Evolutionary conservation across 2,888 invertebrate genomes (phyloP).

Genomic region (Stenurella melanura): DNA sequence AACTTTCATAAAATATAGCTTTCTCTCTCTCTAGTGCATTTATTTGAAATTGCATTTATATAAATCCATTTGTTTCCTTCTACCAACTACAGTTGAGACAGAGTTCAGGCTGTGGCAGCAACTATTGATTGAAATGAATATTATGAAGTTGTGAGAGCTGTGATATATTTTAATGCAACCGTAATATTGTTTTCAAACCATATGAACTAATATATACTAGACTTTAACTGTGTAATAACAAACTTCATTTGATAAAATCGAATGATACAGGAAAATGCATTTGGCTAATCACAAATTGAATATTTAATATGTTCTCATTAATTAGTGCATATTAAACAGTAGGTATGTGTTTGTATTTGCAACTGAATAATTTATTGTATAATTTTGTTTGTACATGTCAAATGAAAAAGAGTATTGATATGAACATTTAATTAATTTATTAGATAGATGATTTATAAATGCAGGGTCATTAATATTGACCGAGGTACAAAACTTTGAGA

Average conservation of each 20-base stretch:
- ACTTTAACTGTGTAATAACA: neutral
- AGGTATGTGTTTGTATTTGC: constrained; percentile 11
- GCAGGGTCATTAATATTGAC: no score
- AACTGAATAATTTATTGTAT: constrained; percentile 23
- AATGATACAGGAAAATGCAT: neutral
- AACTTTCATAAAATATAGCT: no score
- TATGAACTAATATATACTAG: neutral
- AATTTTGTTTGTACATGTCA: constrained; percentile 2
- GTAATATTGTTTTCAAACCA: neutral
- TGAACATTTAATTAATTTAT: no score
- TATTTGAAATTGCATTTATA: no score
- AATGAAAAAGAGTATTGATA: no score
- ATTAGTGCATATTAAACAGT: constrained; percentile 8
- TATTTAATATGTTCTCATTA: constrained; percentile 12
- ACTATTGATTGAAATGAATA: neutral
- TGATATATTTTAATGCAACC: neutral
- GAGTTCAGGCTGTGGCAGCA: neutral
- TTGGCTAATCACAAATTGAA: constrained; percentile 7
- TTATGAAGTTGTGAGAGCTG: neutral
- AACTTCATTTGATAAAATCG: neutral
- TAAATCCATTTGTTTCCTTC: neutral
- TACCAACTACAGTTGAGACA: neutral
- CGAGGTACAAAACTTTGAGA: no score
- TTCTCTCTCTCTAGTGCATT: no score
- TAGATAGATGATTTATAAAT: no score